Evolutionary conservation across 1,140 invertebrate species (phyloP).

Genomic region (Phthorimaea operculella): DNA sequence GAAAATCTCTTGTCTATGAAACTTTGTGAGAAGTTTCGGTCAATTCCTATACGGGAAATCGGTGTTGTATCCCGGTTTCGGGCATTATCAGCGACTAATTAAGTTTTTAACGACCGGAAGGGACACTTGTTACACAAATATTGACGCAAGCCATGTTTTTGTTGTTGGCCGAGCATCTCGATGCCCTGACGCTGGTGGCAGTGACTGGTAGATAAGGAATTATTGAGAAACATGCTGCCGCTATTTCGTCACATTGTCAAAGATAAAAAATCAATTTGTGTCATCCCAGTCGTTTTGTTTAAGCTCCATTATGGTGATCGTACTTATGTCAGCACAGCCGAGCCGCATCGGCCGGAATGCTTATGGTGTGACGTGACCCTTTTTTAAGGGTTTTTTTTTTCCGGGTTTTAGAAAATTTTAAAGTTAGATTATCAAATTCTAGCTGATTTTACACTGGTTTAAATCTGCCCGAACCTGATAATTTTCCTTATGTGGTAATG

Average conservation of each 20-base stretch:
- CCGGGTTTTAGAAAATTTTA: too few species aligned
- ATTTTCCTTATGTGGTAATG: too few species aligned
- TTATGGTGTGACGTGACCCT: too few species aligned
- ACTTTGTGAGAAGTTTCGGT: background rate
- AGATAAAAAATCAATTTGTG: conserved; percentile 60
- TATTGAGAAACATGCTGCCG: conserved; percentile 30
- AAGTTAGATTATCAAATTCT: too few species aligned
- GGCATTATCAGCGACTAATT: background rate
- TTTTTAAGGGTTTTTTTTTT: too few species aligned
- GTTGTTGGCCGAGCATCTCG: conserved; percentile 6
- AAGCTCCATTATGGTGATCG: too few species aligned
- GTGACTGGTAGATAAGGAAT: conserved; percentile 5
- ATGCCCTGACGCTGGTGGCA: conserved; percentile 37
- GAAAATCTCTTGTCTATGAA: too few species aligned
- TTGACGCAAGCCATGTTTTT: conserved; percentile 2
- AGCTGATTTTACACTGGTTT: too few species aligned
- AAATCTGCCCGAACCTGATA: too few species aligned
- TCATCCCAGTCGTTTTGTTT: conserved; percentile 42
- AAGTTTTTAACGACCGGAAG: conserved; percentile 3
- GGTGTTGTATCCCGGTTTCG: background rate
- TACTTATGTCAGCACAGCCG: too few species aligned
- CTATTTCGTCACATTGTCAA: conserved; percentile 39
- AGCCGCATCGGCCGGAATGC: too few species aligned
- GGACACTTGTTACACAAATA: background rate
- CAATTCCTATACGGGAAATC: background rate